These are phyloP conservation scores for Epinotia bilunana DNA, from an alignment of 2,888 invertebrate genomes.

Conservation along the genomic window DNA sequence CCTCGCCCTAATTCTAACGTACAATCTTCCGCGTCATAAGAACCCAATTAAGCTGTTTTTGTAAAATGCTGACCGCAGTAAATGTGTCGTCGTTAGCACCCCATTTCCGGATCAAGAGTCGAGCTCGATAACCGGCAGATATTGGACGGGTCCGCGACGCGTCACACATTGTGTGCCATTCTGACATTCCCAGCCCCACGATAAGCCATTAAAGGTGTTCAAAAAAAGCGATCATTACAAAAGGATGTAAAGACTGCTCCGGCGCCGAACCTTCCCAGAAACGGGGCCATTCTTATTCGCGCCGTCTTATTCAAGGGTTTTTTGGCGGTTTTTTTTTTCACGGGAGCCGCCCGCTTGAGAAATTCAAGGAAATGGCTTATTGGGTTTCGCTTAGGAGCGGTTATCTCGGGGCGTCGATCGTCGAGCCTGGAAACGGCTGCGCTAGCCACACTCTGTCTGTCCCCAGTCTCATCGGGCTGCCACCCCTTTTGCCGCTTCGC, in stretches of 20 bases:
- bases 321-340: slow-evolving; percentile 77
- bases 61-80: slow-evolving; percentile 24
- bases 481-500: slow-evolving; percentile 47
- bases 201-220: slow-evolving; percentile 76
- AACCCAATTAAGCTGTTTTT: slow-evolving; percentile 33
- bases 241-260: slow-evolving; percentile 80
- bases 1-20: slow-evolving; percentile 45
- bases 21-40: slow-evolving; percentile 28
- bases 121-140: slow-evolving; percentile 28
- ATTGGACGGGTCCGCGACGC: slow-evolving; percentile 44
- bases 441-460: slow-evolving; percentile 59
- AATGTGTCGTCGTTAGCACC: slow-evolving; percentile 38
- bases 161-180: slow-evolving; percentile 56
- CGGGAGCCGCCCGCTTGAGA: slow-evolving; percentile 78
- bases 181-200: slow-evolving; percentile 70
- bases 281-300: slow-evolving; percentile 81
- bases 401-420: slow-evolving; percentile 77
- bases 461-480: slow-evolving; percentile 61
- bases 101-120: slow-evolving; percentile 38
- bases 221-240: slow-evolving; percentile 81
- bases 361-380: slow-evolving; percentile 83
- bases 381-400: slow-evolving; percentile 78
- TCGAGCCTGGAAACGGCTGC: slow-evolving; percentile 66
- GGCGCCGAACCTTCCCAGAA: slow-evolving; percentile 83
- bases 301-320: slow-evolving; percentile 79